A percentile compares a stretch with the other conserved stretches of the same genome.
These are phyloP conservation scores for Sycophila texana DNA, from an alignment of 2,888 invertebrate genomes.

Conservation along the genomic window DNA sequence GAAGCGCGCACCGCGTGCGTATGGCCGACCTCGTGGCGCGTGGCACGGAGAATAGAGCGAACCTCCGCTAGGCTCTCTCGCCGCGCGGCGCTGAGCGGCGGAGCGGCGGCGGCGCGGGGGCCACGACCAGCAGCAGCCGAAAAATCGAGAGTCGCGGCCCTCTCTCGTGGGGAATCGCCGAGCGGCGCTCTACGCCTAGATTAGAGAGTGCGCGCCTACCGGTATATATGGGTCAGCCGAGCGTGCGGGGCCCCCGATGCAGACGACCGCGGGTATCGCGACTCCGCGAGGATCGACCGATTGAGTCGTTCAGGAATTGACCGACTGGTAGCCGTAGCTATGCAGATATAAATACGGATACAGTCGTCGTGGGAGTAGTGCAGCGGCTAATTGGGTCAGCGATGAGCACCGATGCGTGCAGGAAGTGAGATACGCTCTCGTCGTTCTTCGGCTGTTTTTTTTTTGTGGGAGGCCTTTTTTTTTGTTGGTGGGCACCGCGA, in stretches of 20 bases:
- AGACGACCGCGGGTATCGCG: neutral
- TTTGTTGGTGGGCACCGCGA: too few species aligned
- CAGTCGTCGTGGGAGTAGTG: too few species aligned
- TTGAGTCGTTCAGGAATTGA: too few species aligned
- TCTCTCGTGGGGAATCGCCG: neutral
- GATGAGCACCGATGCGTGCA: too few species aligned
- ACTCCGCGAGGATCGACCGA: neutral
- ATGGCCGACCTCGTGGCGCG: conserved; percentile 55
- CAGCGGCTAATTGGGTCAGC: too few species aligned
- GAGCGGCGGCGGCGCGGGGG: conserved; percentile 20
- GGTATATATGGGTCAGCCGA: conserved; percentile 16
- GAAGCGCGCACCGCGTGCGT: conserved; percentile 47
- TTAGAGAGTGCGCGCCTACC: neutral
- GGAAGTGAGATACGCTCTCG: too few species aligned
- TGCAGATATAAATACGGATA: too few species aligned
- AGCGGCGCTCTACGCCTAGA: neutral
- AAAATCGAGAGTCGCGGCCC: conserved; percentile 57
- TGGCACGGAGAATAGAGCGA: conserved; percentile 42
- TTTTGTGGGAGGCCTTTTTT: too few species aligned
- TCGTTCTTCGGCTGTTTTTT: too few species aligned
- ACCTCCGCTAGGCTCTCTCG: conserved; percentile 41
- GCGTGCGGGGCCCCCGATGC: neutral
- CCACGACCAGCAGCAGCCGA: conserved; percentile 7
- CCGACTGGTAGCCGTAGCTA: too few species aligned
- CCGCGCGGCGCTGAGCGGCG: conserved; percentile 5